Evolutionary conservation across 2,113 vertebrate species (phyloP).

Genomic region (Clarias magur): DNA sequence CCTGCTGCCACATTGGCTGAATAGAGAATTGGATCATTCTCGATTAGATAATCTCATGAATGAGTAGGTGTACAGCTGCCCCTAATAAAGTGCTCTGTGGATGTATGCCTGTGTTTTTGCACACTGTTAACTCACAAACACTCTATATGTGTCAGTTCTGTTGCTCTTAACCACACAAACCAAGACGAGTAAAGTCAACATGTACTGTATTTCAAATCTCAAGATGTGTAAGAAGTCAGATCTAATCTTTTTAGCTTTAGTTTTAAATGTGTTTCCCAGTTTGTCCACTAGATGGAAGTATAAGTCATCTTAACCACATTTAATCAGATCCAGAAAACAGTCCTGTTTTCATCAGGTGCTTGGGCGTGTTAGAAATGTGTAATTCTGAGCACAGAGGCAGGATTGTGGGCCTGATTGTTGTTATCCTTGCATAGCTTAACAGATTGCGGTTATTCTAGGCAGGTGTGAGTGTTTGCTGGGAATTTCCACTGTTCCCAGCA

Average conservation of each 20-base stretch:
- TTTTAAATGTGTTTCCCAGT: background rate
- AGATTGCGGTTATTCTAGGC: background rate
- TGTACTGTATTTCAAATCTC: background rate
- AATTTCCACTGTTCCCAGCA: background rate
- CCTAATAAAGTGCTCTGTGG: background rate
- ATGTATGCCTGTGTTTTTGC: background rate
- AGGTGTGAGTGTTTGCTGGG: background rate
- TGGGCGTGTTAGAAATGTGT: background rate
- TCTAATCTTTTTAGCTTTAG: background rate
- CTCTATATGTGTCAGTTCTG: background rate
- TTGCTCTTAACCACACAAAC: background rate
- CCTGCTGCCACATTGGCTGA: background rate
- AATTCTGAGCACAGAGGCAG: background rate
- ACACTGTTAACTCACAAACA: background rate
- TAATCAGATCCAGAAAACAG: background rate
- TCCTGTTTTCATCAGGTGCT: background rate
- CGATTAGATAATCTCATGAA: background rate
- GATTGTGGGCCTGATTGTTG: background rate
- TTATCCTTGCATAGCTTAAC: background rate
- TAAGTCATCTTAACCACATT: background rate
- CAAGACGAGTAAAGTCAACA: background rate
- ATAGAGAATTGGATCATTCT: background rate
- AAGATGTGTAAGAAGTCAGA: background rate
- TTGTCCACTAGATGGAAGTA: constrained; percentile 40
- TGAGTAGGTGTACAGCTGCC: background rate